Evolutionary conservation across 2,113 vertebrate species (phyloP), one percentile per base, ranked within the genome.

Genomic region (Potamarius usumacintae): DNA sequence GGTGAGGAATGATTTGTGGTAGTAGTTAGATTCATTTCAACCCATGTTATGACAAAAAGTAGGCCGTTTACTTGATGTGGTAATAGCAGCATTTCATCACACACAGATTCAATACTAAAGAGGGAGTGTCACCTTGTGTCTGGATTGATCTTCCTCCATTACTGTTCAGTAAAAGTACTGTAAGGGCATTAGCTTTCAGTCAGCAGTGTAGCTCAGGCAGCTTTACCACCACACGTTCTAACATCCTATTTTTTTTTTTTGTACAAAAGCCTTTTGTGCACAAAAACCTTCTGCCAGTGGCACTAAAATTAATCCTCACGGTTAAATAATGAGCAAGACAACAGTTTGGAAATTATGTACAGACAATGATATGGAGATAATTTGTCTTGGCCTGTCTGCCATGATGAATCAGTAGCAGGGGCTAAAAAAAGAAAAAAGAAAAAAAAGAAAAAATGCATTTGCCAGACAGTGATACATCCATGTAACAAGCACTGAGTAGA

Each of bases 21-120:
- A 4, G 53, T 34, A 52, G n/a, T 69, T 86, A 86, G 58, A 86
- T 67, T 55, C 34, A 63, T 58, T 34, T 58, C 71, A 58, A 58
- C 60, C 50, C n/a, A 62, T 48, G 17, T 74, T 50, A 65, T 86
- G 84, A 48, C 65, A 71, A 85, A 86, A 65, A 25, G 53, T 18
- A 30, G 60, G 48, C 18, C 62, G 18, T 77, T 89, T 78, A 71
- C 82, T 85, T 30, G 53, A 14, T 7, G 50, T 25, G 58, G 62
- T 84, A 81, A 88, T 85, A 30, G 80, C 60, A 42, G 48, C 74
- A 50, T 79, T 79, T 77, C 82, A 79, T 83, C 82, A 84, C 72
- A 48, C 71, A 55, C 63, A 27, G 42, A 34, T 50, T 63, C 48
- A 69, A 79, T 58, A 11, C 63, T 81, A 79, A 79, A 15, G 7